A percentile compares a stretch with the other conserved stretches of the same genome.
These are phyloP conservation scores for Noctua pronuba DNA, from an alignment of 2,888 invertebrate species.

Conservation along the genomic window DNA sequence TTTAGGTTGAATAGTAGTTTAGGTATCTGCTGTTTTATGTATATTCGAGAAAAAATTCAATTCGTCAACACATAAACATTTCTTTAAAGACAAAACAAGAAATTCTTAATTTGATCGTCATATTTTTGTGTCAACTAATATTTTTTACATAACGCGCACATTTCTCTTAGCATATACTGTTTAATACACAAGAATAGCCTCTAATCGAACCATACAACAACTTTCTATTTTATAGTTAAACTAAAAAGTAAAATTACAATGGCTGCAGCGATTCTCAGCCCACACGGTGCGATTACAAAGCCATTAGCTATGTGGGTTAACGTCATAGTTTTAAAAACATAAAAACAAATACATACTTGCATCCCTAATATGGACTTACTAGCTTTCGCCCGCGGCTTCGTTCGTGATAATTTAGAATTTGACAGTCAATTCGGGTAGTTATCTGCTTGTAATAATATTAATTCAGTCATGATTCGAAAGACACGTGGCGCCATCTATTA, in stretches of 20 bases:
- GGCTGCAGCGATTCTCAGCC: constrained; percentile 36
- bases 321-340: constrained; percentile 51
- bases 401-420: no score
- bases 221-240: constrained; percentile 57
- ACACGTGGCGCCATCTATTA: no score
- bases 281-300: constrained; percentile 57
- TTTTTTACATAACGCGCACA: constrained; percentile 9
- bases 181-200: constrained; percentile 15
- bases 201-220: constrained; percentile 45
- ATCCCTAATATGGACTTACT: constrained; percentile 14
- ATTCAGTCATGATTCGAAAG: no score
- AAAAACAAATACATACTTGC: constrained; percentile 50
- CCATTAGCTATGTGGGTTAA: constrained; percentile 61
- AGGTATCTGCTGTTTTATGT: not conserved
- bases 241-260: constrained; percentile 48
- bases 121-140: not conserved
- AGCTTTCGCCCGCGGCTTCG: no score
- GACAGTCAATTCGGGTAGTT: no score
- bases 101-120: not conserved
- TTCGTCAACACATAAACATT: not conserved
- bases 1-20: not conserved
- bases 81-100: not conserved
- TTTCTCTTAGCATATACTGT: constrained; percentile 30
- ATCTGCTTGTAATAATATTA: no score
- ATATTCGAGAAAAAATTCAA: not conserved